These are phyloP conservation scores for Drosophila ananassae DNA, from an alignment of 1,140 invertebrate genomes.

Conservation along the genomic window DNA sequence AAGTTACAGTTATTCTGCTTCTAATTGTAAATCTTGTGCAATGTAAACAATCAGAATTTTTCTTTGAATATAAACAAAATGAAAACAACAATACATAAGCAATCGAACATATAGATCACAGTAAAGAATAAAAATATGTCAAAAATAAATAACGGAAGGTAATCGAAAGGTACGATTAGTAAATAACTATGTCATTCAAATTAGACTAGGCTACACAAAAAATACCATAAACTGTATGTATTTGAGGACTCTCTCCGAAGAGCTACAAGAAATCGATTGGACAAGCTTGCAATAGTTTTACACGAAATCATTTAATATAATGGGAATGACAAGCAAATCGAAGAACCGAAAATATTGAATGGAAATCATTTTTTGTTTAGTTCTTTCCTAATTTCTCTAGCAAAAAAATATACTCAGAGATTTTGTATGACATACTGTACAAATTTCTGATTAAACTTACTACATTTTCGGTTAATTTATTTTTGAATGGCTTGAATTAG, in stretches of 20 bases:
- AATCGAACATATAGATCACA: conserved; percentile 36
- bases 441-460: conserved; percentile 25
- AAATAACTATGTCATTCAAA: conserved; percentile 60
- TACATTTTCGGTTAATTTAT: conserved; percentile 33
- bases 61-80: conserved; percentile 76
- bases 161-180: conserved; percentile 23
- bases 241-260: conserved; percentile 54
- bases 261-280: conserved; percentile 37
- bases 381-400: conserved; percentile 22
- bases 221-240: conserved; percentile 45
- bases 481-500: conserved; percentile 29
- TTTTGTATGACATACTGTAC: conserved; percentile 53
- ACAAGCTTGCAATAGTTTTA: conserved; percentile 59
- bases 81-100: conserved; percentile 22
- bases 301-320: conserved; percentile 31
- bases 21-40: conserved; percentile 84
- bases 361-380: conserved; percentile 2
- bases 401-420: conserved; percentile 43
- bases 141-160: conserved; percentile 23
- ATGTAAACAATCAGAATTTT: conserved; percentile 83
- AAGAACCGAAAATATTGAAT: conserved; percentile 5
- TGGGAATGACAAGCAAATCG: conserved; percentile 11
- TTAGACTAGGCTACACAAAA: conserved; percentile 64
- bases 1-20: conserved; percentile 84
- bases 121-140: conserved; percentile 45